A percentile compares a stretch with the other conserved stretches of the same genome.
phyloP scores from a whole-genome alignment of 2,797 vertebrate species.

The Cichlasoma orientale region DNA sequence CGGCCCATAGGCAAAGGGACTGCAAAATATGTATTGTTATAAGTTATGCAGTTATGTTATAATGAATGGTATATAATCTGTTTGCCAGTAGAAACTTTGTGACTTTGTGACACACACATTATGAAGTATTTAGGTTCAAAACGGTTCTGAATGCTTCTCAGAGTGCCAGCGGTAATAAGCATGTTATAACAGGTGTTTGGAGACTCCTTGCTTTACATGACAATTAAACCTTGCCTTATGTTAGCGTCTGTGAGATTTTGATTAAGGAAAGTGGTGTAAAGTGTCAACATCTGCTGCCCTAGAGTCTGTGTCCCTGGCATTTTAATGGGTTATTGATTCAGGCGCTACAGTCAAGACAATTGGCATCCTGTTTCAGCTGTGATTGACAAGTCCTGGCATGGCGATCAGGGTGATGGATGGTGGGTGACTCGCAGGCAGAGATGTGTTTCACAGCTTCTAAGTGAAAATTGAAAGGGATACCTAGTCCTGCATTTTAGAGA shows the following conservation, averaged over 20 bases:
- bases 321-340: constrained; percentile 72
- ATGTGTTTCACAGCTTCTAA: constrained; percentile 21
- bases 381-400: constrained; percentile 55
- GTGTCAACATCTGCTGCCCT: constrained; percentile 59
- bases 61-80: fast-evolving
- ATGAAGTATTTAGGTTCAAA: neutral
- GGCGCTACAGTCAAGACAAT: constrained; percentile 39
- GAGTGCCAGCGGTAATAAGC: neutral
- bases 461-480: constrained; percentile 1
- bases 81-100: neutral
- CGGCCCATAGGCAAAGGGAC: neutral
- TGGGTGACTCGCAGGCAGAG: constrained; percentile 16
- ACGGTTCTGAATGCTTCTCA: neutral
- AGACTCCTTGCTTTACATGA: neutral
- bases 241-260: neutral
- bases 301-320: constrained; percentile 18
- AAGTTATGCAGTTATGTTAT: too few relatives aligned
- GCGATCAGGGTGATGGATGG: constrained; percentile 43
- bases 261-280: constrained; percentile 41
- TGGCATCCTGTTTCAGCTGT: constrained; percentile 55
- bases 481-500: constrained; percentile 17
- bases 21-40: neutral
- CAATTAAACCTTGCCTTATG: neutral
- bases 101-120: neutral
- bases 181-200: neutral